phyloP scores from a whole-genome alignment of 2,888 invertebrate genomes.

The Leucozona laternaria region DNA sequence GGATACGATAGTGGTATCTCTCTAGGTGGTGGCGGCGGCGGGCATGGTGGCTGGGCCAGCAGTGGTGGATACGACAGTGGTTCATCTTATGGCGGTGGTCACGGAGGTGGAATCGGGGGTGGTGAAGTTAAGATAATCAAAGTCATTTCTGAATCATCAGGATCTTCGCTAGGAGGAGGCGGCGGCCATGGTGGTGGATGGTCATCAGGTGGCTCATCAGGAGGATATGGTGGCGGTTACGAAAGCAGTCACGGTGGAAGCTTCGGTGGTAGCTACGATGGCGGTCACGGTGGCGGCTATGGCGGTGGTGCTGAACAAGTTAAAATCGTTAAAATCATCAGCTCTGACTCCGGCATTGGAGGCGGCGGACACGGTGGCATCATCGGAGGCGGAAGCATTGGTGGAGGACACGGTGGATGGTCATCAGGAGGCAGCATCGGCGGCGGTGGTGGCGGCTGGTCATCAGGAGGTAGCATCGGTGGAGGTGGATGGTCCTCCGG shows the following conservation, averaged over 20 bases:
- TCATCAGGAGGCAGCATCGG: conserved; percentile 63
- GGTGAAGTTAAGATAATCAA: conserved; percentile 71
- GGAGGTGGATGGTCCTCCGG: conserved; percentile 61
- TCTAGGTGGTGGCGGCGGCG: conserved; percentile 46
- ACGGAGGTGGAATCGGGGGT: conserved; percentile 56
- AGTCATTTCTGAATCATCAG: conserved; percentile 66
- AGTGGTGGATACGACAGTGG: conserved; percentile 48
- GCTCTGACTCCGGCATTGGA: conserved; percentile 62
- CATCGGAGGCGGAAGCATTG: conserved; percentile 60
- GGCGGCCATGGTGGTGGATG: conserved; percentile 56
- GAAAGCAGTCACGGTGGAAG: conserved; percentile 49
- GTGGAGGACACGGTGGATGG: conserved; percentile 68
- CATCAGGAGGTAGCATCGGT: conserved; percentile 66
- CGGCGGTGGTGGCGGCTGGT: conserved; percentile 58
- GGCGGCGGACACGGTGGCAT: conserved; percentile 62
- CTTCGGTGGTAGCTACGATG: conserved; percentile 54
- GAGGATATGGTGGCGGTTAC: conserved; percentile 56
- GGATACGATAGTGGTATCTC: conserved; percentile 48
- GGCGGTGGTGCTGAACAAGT: conserved; percentile 67
- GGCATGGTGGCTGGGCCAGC: conserved; percentile 52
- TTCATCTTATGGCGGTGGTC: conserved; percentile 23
- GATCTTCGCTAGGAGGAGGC: conserved; percentile 70
- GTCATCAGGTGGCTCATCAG: conserved; percentile 33
- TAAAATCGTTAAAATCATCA: conserved; percentile 68
- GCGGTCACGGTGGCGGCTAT: conserved; percentile 56